Evolutionary conservation across 2,113 vertebrate species (phyloP).

Genomic region (human (Homo sapiens)): GRCh38 chr6:130824001-130824500

Average conservation of each 20-base stretch:
- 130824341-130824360: not conserved
- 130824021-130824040: no score
- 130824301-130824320: not conserved
- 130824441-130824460: not conserved
- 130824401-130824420: not conserved
- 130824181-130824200: not conserved
- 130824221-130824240: not conserved
- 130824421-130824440: not conserved
- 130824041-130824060: not conserved
- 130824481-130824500: not conserved
- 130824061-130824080: not conserved
- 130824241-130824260: not conserved
- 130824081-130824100: not conserved
- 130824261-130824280: not conserved
- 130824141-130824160: not conserved
- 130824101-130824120: not conserved
- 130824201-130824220: not conserved
- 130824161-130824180: not conserved
- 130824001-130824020: not conserved
- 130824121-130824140: not conserved
- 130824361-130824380: not conserved
- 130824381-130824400: not conserved
- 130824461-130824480: not conserved
- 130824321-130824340: not conserved
- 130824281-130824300: not conserved